Base-by-base conservation (phyloP, 2,888 invertebrate genomes). In the Drosophila pullipes region DNA sequence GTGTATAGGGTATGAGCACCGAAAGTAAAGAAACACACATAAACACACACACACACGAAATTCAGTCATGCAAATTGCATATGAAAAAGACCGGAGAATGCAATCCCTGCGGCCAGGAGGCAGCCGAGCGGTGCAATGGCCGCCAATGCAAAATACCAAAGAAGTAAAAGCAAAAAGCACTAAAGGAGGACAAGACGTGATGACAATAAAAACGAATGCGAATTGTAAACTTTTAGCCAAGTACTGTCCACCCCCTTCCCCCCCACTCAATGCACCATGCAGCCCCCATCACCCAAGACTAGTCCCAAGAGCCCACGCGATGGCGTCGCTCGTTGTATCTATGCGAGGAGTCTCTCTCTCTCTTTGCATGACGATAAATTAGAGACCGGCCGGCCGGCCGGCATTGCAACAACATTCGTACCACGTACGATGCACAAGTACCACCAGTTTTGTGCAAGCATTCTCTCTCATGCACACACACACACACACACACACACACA, bases 141-240 rank as follows among this genome's bases (percentile, higher is more conserved):
- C 76, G 69, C 58, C 65, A 85, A 69, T 74, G 71, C 50, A 73
- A 41, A 31, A 47, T 44, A 57, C 53, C 53, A 25, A 53, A 64
- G 25, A 70, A 62, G 65, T 50, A 73, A 64, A 70, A 76, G 71
- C 71, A 65, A 65, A 77, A 64, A 49, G 39, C 58, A 63, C 50
- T 55, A 84, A 87, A 75, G 69, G 71, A 84, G 78, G 76, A 85
- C 76, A 85, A 79, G 79, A 69, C 82, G 86, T 82, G 76, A 81
- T 69, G 83, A 87, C 85, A 85, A 89, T 85, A 89, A 88, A 85
- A 87, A 87, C 72, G 80, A 89, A 89, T 89, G 88, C 74, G 75
- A 85, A 89, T 84, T 82, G 88, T 74, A 82, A 85, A 82, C 80
- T 89, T 87, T 82, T 89, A 82, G 89, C 89, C 79, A 87, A 85